Percentiles rank a stretch among this genome's conserved stretches.
These are phyloP conservation scores for Hoplodrina blanda DNA, from an alignment of 2,888 invertebrate species.

Conservation along the genomic window DNA sequence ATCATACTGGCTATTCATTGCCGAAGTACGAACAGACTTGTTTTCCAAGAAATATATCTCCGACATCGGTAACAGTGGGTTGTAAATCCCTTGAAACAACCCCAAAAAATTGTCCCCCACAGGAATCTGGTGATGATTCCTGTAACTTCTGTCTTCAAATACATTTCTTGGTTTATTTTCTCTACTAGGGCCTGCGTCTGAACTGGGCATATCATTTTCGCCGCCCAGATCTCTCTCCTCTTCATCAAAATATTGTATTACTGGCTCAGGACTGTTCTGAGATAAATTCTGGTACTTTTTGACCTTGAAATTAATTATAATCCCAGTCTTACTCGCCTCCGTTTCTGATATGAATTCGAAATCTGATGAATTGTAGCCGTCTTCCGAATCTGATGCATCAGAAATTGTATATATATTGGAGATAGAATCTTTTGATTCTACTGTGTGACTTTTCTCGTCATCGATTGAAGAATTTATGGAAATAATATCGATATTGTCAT, in stretches of 20 bases:
- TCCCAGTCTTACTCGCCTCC: conserved; percentile 72
- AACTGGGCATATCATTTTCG: conserved; percentile 10
- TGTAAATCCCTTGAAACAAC: conserved; percentile 72
- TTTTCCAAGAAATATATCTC: conserved; percentile 70
- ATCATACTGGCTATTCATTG: conserved; percentile 68
- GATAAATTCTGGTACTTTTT: conserved; percentile 1
- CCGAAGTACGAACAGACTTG: conserved; percentile 68
- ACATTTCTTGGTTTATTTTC: conserved; percentile 27
- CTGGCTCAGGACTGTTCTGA: conserved; percentile 10
- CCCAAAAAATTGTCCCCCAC: conserved; percentile 71
- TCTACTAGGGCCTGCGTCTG: conserved; percentile 46
- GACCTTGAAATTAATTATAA: conserved; percentile 59
- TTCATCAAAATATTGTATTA: neutral
- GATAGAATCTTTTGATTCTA: conserved; percentile 26
- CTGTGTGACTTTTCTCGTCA: conserved; percentile 14
- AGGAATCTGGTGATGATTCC: conserved; percentile 70
- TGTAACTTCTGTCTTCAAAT: conserved; percentile 49
- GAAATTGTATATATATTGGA: conserved; percentile 23
- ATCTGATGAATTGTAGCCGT: conserved; percentile 81
- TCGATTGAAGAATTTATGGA: conserved; percentile 43
- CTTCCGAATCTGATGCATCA: conserved; percentile 29
- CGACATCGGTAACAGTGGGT: conserved; percentile 43
- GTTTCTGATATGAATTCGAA: conserved; percentile 83
- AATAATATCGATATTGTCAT: conserved; percentile 38
- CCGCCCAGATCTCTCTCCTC: neutral